phyloP scores from a whole-genome alignment of 2,113 vertebrate genomes.

The Nematolebias whitei region DNA sequence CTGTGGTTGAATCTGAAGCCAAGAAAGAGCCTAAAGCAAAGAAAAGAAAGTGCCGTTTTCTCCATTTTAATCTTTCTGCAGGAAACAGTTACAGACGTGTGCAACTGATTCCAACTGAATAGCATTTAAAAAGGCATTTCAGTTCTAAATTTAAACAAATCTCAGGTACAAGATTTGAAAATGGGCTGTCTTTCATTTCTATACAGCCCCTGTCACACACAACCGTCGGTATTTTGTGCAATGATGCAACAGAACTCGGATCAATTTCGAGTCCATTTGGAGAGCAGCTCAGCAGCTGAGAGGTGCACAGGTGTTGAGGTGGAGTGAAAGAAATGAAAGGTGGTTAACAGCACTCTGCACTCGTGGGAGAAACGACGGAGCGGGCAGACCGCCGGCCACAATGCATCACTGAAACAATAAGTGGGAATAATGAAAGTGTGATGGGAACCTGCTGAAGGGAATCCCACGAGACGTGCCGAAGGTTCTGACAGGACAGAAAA shows the following conservation, averaged over 20 bases:
- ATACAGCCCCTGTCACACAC: slow-evolving; percentile 33
- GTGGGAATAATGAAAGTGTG: slow-evolving; percentile 76
- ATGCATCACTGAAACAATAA: slow-evolving; percentile 72
- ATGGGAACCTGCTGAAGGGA: slow-evolving; percentile 75
- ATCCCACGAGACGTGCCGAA: slow-evolving; percentile 55
- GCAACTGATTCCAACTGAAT: background rate
- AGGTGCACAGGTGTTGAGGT: slow-evolving; percentile 66
- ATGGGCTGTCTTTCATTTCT: slow-evolving; percentile 60
- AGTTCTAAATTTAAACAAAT: slow-evolving; percentile 18
- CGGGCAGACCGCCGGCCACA: slow-evolving; percentile 41
- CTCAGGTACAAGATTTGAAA: slow-evolving; percentile 32
- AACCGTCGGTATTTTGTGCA: slow-evolving; percentile 51
- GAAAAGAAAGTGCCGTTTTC: slow-evolving; percentile 13
- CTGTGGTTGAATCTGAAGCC: slow-evolving; percentile 26
- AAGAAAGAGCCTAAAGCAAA: slow-evolving; percentile 34
- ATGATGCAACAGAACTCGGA: slow-evolving; percentile 42
- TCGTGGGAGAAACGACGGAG: slow-evolving; percentile 50
- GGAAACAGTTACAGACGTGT: slow-evolving; percentile 1
- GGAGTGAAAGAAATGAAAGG: slow-evolving; percentile 62
- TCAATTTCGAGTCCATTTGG: slow-evolving; percentile 69
- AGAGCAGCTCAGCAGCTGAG: slow-evolving; percentile 45
- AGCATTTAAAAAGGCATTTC: slow-evolving; percentile 17
- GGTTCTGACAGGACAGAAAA: slow-evolving; percentile 29
- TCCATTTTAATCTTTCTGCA: background rate
- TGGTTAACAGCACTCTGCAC: slow-evolving; percentile 53